Evolutionary conservation across 2,113 vertebrate species (phyloP), one percentile per base, ranked within the genome.

Genomic region (Syngnathus floridae): DNA sequence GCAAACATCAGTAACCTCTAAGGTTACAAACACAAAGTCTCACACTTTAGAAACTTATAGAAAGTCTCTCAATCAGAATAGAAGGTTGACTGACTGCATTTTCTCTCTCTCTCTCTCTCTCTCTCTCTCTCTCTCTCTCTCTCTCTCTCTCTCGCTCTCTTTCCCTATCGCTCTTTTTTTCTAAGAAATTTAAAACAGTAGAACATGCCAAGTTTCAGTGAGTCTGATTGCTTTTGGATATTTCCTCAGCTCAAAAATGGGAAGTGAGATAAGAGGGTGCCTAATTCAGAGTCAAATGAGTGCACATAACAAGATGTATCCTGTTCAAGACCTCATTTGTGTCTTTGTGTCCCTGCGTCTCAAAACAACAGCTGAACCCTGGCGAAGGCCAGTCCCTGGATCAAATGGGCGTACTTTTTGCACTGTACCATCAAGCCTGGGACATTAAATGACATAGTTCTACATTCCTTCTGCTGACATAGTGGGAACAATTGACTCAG

Each of bases 401-500:
- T 68, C 69, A 60, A 59, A 66, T n/a, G 36, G 55, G 14, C 36
- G 49, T 55, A 56, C 48, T 43, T 45, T 54, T 68, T 58, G 66
- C 4, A 58, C 26, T 59, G 60, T 56, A 57, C 62, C 70, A 74
- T 65, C 64, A 84, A 57, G 46, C 10, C 56, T 66, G 43, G 65
- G 65, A 68, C 71, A 81, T 83, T 74, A 77, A 83, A 65, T 59
- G 43, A 67, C 64, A 72, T 58, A 55, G 58, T 64, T 51, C 40
- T 74, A 72, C 84, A 84, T 88, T 88, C 78, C 71, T 86, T 87
- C 84, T 84, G 74, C 69, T 69, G 78, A 67, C 74, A 79, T 88
- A 84, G 87, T 75, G 63, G 73, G 75, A 46, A 72, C 36, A 46
- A 75, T 66, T 69, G 74, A 81, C 58, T 79, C 76, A 43, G 49